A percentile compares a stretch with the other conserved stretches of the same genome.
Conservation (phyloP, 2,113 vertebrate species). For the Cnemophilus loriae region DNA sequence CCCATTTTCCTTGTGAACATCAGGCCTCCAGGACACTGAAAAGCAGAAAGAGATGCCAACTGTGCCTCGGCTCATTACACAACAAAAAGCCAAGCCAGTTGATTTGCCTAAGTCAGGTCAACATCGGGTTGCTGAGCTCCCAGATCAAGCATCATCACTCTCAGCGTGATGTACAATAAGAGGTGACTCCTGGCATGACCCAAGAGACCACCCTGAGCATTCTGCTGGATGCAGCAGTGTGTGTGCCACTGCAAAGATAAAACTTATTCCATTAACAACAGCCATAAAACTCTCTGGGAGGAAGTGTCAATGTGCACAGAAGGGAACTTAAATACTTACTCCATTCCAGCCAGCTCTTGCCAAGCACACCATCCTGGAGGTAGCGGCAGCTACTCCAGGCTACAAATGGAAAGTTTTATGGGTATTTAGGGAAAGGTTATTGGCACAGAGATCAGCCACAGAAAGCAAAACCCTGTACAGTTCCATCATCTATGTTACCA, state of each 20-base stretch:
- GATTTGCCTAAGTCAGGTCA: neutral
- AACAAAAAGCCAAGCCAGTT: neutral
- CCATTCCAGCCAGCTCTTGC: neutral
- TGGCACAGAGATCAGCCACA: slow-evolving; percentile 11
- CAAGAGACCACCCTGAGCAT: neutral
- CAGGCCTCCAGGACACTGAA: neutral
- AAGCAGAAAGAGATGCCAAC: neutral
- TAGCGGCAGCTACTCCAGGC: neutral
- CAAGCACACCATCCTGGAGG: neutral
- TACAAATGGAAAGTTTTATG: slow-evolving; percentile 51
- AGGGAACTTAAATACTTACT: neutral
- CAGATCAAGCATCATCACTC: neutral
- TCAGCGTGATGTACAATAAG: accelerated
- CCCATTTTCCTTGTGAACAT: neutral
- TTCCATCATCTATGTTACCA: slow-evolving; percentile 37
- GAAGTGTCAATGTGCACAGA: neutral
- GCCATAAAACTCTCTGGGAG: neutral
- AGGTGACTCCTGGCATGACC: neutral
- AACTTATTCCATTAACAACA: neutral
- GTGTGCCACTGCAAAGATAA: neutral
- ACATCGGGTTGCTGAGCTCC: neutral
- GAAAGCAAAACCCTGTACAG: slow-evolving; percentile 7
- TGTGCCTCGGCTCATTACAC: neutral
- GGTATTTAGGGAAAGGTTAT: slow-evolving; percentile 22
- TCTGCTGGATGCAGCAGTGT: neutral